phyloP scores from a whole-genome alignment of 1,140 invertebrate species.

The Heliothis subflexa region DNA sequence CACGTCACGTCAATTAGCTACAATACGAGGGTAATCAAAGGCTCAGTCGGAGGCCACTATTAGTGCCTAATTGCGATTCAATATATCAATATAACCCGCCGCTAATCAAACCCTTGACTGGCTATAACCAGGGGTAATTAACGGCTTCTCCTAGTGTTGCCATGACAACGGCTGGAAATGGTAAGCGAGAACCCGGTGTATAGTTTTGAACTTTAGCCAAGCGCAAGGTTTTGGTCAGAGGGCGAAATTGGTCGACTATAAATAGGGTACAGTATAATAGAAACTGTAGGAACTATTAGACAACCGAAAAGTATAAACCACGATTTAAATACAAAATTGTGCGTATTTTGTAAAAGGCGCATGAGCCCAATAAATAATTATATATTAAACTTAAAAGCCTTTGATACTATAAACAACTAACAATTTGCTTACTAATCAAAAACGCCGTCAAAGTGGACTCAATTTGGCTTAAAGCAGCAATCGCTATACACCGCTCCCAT shows the following conservation, averaged over 20 bases:
- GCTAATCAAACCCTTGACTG: constrained; percentile 35
- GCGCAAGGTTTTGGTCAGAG: too few species aligned
- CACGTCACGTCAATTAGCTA: constrained; percentile 9
- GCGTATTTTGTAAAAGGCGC: too few species aligned
- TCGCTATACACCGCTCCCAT: background rate
- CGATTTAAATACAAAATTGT: too few species aligned
- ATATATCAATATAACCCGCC: constrained; percentile 36
- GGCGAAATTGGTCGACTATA: too few species aligned
- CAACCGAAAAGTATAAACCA: too few species aligned
- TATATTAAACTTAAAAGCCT: too few species aligned
- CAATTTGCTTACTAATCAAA: background rate
- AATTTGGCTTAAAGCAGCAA: background rate
- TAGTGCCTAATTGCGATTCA: constrained; percentile 35
- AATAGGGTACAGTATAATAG: too few species aligned
- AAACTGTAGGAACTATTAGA: too few species aligned
- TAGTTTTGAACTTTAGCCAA: background rate
- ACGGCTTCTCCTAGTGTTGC: background rate
- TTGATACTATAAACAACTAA: too few species aligned
- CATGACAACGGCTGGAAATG: background rate
- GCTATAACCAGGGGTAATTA: constrained; percentile 31
- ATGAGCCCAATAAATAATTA: too few species aligned
- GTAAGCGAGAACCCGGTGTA: background rate
- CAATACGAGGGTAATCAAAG: constrained; percentile 31
- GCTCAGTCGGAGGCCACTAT: constrained; percentile 24
- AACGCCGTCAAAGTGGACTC: background rate